Conservation (phyloP, 2,888 invertebrate species). For the Philereme vetulata region DNA sequence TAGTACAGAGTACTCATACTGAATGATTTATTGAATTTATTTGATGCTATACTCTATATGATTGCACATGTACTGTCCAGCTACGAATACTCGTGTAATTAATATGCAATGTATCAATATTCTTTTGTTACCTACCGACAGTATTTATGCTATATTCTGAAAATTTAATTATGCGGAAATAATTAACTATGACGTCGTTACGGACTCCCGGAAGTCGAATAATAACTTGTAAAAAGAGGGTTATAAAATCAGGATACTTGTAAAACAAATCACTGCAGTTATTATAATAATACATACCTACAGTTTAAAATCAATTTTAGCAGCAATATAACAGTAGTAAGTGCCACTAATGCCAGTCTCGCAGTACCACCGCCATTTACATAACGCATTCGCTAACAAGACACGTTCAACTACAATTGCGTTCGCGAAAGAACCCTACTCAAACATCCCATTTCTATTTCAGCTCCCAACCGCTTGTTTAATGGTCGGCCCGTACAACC, state of each 20-base stretch:
- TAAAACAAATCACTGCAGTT: conserved; percentile 10
- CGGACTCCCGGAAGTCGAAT: conserved; percentile 9
- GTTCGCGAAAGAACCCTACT: conserved; percentile 83
- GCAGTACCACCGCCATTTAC: conserved; percentile 60
- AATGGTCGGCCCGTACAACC: conserved; percentile 82
- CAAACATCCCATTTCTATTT: conserved; percentile 83
- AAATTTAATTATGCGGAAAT: neutral
- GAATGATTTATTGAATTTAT: conserved; percentile 43
- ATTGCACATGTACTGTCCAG: conserved; percentile 2
- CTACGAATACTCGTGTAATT: neutral
- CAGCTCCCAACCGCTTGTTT: conserved; percentile 79
- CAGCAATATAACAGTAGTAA: conserved; percentile 38
- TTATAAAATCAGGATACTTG: conserved; percentile 14
- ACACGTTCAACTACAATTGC: conserved; percentile 82
- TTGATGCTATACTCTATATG: conserved; percentile 15
- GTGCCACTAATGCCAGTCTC: conserved; percentile 45
- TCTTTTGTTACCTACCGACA: neutral
- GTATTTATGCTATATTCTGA: neutral
- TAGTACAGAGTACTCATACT: conserved; percentile 44
- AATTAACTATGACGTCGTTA: neutral
- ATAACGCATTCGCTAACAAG: conserved; percentile 82
- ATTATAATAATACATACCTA: conserved; percentile 16
- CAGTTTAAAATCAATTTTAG: conserved; percentile 32
- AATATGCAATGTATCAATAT: neutral
- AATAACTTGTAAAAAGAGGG: conserved; percentile 7